A percentile compares a stretch with the other conserved stretches of the same genome.
Evolutionary conservation across 2,113 vertebrate genomes (phyloP).

Genomic region (Vireo altiloquus): DNA sequence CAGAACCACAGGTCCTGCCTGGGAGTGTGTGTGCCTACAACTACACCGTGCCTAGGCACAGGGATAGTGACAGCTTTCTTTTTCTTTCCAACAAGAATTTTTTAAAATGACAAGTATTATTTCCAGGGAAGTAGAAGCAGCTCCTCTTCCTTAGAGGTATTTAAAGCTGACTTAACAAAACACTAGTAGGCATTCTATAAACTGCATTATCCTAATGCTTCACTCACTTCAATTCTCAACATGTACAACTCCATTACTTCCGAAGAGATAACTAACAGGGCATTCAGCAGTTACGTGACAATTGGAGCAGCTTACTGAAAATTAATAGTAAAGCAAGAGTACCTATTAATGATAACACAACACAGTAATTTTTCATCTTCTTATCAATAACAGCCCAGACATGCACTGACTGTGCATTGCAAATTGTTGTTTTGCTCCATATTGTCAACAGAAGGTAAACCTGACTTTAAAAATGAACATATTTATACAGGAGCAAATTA

Average conservation of each 20-base stretch:
- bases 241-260: not conserved
- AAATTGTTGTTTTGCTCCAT: constrained; percentile 47
- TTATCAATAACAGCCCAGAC: constrained; percentile 23
- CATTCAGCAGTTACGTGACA: not conserved
- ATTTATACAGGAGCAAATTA: not conserved
- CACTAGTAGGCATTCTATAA: not conserved
- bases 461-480: not conserved
- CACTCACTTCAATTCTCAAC: not conserved
- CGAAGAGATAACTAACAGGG: not conserved
- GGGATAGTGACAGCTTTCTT: not conserved
- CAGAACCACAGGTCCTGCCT: not conserved
- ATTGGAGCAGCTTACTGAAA: not conserved
- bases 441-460: constrained; percentile 25
- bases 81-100: not conserved
- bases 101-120: not conserved
- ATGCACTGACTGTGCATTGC: not conserved
- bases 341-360: not conserved
- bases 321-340: not conserved
- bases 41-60: not conserved
- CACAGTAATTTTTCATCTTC: not conserved
- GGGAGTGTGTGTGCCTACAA: not conserved
- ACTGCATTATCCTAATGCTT: not conserved
- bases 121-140: not conserved
- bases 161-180: constrained; percentile 30
- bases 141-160: not conserved